Base-by-base conservation (phyloP, 2,888 invertebrate genomes). In the Serrognathus titanus region DNA sequence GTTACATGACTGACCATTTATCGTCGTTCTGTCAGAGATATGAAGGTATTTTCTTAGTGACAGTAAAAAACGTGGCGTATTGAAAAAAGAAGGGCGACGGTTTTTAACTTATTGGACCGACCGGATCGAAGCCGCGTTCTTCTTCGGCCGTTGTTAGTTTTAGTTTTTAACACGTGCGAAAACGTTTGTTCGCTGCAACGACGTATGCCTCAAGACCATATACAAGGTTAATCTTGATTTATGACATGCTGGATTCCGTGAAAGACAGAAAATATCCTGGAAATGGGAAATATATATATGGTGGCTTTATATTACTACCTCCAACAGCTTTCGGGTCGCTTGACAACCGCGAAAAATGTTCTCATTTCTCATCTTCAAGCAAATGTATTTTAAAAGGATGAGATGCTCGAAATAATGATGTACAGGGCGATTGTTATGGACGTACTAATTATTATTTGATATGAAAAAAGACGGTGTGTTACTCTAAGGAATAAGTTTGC, bases 211-310 rank as follows among this genome's bases (percentile, higher is more conserved):
- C 63, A 58, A 64, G 61, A 64, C 61, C 43, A 43, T 35, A 67
- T 70, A 65, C 66, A 67, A 66, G 66, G 66, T 69, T 71, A 72
- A 72, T 72, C 71, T 68, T 72, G 72, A 72, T 71, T 70, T 72
- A 72, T 71, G 70, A 69, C 68, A 67, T 67, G 63, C 66, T 61
- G 63, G 65, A 65, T 66, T 69, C 63, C 66, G 63, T 67, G 70
- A 69, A 70, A 68, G 70, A 71, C 69, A 68, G 64, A 68, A 65
- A 69, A 69, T 66, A 68, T 68, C 66, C 67, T 68, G 62, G 65
- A 68, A 69, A 71, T 71, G 69, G 67, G 67, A 70, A 72, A 71
- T 71, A 69, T 67, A 69, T 52, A 43, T 12, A 51, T 68, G 63
- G 71, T 67, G 66, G 61, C 70, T 68, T 68, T 67, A 69, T 69